Percentiles rank a stretch among this genome's conserved stretches.
Evolutionary conservation across 2,797 vertebrate genomes (phyloP).

Genomic region (Vireo griseus): DNA sequence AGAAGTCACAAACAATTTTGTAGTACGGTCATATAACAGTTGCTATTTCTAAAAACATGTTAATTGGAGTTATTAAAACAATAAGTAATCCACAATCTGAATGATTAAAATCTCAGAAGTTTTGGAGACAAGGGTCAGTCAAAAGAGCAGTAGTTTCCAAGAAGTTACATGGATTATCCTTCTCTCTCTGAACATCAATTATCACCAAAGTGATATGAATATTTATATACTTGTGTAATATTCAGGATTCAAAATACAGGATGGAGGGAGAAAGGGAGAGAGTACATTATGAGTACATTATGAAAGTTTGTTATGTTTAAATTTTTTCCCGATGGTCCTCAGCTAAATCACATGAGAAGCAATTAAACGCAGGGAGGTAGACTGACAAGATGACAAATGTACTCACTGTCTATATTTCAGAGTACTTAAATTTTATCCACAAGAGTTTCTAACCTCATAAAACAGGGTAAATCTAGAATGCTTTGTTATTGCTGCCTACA

Average conservation of each 20-base stretch:
- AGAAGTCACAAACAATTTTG: conserved; percentile 29
- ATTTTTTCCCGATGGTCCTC: neutral
- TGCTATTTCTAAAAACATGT: neutral
- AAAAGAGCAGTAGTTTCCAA: neutral
- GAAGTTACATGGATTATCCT: neutral
- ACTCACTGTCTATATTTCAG: neutral
- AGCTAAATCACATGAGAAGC: neutral
- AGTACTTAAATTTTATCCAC: neutral
- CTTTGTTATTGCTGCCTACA: neutral
- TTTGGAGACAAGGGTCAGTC: neutral
- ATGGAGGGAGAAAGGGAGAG: neutral
- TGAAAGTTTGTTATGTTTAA: neutral
- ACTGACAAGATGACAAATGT: neutral
- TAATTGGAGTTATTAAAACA: neutral
- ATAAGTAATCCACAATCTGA: neutral
- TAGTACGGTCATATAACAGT: neutral
- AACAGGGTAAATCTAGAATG: neutral
- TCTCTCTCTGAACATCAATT: neutral
- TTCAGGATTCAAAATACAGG: neutral
- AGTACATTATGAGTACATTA: neutral
- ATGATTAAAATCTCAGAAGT: neutral
- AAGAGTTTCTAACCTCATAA: neutral
- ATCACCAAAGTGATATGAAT: neutral
- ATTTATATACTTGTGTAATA: neutral
- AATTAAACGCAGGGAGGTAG: neutral